Percentiles rank a stretch among this genome's conserved stretches.
These are phyloP conservation scores for Trachymyrmex septentrionalis DNA, from an alignment of 1,140 invertebrate genomes.

Conservation along the genomic window DNA sequence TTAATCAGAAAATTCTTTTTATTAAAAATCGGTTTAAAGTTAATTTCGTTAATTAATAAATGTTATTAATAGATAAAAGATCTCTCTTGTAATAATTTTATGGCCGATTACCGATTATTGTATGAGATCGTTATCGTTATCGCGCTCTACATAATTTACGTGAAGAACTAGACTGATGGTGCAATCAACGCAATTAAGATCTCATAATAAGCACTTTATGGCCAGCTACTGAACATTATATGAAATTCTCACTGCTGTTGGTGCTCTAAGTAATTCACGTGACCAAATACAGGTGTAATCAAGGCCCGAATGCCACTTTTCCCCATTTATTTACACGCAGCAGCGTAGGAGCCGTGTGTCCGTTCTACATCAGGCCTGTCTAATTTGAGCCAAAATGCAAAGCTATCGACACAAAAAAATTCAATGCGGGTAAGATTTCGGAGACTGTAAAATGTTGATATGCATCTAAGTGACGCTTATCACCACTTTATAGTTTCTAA, in stretches of 20 bases:
- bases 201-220: slow-evolving; percentile 24
- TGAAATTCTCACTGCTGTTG: slow-evolving; percentile 39
- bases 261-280: slow-evolving; percentile 73
- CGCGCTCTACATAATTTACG: slow-evolving; percentile 71
- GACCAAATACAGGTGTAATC: slow-evolving; percentile 73
- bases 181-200: slow-evolving; percentile 65
- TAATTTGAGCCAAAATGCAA: too few species aligned
- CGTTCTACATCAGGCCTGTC: background rate
- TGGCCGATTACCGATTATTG: background rate
- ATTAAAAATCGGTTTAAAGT: background rate
- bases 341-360: slow-evolving; percentile 41
- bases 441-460: too few species aligned
- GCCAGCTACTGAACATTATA: slow-evolving; percentile 6
- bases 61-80: background rate
- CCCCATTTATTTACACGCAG: slow-evolving; percentile 72
- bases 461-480: too few species aligned
- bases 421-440: too few species aligned
- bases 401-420: too few species aligned
- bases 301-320: slow-evolving; percentile 73
- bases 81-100: background rate
- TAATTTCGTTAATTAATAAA: background rate
- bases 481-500: too few species aligned
- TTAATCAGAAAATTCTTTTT: background rate
- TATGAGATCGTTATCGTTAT: background rate
- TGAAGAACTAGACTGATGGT: slow-evolving; percentile 57